Base-by-base conservation (phyloP, 1,140 invertebrate genomes). In the Cotesia chilonis region DNA sequence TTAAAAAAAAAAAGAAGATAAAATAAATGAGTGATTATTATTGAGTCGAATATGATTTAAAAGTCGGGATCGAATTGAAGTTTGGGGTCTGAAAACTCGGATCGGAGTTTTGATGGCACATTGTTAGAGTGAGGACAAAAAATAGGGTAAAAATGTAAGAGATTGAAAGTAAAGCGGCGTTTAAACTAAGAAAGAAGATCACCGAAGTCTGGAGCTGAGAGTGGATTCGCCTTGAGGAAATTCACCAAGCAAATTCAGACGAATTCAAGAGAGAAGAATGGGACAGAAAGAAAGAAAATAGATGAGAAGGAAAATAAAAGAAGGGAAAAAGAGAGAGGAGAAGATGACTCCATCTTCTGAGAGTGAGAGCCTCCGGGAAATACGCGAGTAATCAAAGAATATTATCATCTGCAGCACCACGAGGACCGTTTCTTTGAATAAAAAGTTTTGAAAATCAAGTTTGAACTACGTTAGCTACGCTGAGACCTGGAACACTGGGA, bases 381-480 rank as follows among this genome's bases (percentile, higher is more conserved):
- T 68, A 68, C 41, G 70, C 51, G 37, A 14, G 38, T 72, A 63
- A 72, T 72, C 71, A 72, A 67, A 72, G 65, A 72, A 66, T 17
- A 68, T 72, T 72, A 68, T 72, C 65, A 72, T 68, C 54, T 52
- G 17, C 64, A 68, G 38, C 54, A 65, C 57, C 55, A 68, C 38
- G n/a, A 67, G 37, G 54, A 61, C 57, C 54, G 38, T 72, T 59
- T 59, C 41, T 12, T 36, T 52, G 47, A 72, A 72, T 72, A 61
- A 72, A 72, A 59, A 72, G 51, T 72, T 72, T 59, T 6, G 52
- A 54, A 72, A 72, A 72, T 67, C 35, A 72, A 72, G 71, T 72
- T 72, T 68, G 64, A 68, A 72, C 71, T 57, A 37, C 35, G 70
- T 66, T 64, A 64, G 47, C 54, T 37, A 63, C 66, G 57, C 37